Evolutionary conservation across 37 sponge, comb jelly and placozoan species (phyloP).

Genomic region (Corticium candelabrum): DNA sequence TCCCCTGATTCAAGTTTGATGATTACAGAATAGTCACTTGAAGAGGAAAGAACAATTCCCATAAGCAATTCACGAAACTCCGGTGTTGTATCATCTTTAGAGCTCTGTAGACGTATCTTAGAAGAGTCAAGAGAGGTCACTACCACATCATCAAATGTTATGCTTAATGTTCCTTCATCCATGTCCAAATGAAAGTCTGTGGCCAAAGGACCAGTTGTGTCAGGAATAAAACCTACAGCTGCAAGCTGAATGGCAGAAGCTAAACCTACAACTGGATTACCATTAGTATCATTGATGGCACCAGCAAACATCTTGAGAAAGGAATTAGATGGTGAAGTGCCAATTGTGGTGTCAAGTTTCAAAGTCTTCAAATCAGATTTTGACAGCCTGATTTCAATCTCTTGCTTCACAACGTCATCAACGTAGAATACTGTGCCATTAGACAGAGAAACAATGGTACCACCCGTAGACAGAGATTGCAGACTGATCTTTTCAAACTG

Average conservation of each 20-base stretch:
- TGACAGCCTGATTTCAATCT: constrained; percentile 35
- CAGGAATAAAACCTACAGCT: constrained; percentile 37
- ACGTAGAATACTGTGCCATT: not conserved
- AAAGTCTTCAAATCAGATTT: constrained; percentile 44
- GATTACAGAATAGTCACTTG: constrained; percentile 18
- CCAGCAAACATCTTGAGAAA: constrained; percentile 33
- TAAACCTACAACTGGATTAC: constrained; percentile 35
- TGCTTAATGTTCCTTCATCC: constrained; percentile 34
- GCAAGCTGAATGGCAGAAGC: constrained; percentile 24
- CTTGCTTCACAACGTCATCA: not conserved
- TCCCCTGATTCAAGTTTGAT: constrained; percentile 36
- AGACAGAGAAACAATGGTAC: not conserved
- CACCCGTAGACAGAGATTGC: constrained; percentile 18
- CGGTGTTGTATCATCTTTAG: constrained; percentile 24
- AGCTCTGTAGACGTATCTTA: constrained; percentile 43
- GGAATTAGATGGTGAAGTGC: constrained; percentile 27
- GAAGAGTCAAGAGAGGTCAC: constrained; percentile 32
- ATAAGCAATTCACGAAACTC: constrained; percentile 36
- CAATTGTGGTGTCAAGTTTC: constrained; percentile 58
- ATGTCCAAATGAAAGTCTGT: constrained; percentile 48
- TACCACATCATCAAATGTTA: constrained; percentile 67
- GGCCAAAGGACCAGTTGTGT: constrained; percentile 36
- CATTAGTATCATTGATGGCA: constrained; percentile 48
- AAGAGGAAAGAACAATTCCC: not conserved
- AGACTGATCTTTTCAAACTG: not conserved